Base-by-base conservation (phyloP, 2,113 vertebrate genomes). In the Dicaeum eximium region DNA sequence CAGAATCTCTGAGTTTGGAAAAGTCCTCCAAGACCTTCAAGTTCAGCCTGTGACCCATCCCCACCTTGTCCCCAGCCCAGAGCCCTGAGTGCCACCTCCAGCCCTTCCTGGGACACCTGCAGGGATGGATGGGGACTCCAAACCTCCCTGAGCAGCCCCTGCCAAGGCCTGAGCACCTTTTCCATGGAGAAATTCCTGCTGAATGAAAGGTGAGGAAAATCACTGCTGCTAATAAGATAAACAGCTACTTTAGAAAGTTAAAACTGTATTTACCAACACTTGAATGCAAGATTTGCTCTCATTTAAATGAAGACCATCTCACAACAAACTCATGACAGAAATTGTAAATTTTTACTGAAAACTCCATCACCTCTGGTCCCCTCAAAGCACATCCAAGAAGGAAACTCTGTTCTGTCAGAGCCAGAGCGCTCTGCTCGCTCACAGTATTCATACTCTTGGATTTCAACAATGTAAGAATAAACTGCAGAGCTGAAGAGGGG, bases 401-500 rank as follows among this genome's bases (percentile, higher is more conserved):
- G 64, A 67, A 95, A 33, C 16, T 7, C 6, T 8, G 25, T 77
- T 71, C 30, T 40, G 30, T 3, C 9, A 11, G 57, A 78, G 62
- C 7, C 47, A 10, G 33, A 21, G 2, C 9, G 61, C 81, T 62
- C 42, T 58, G 60, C 90, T 75, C 56, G 4, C 37, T 83, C 74
- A 71, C 90, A 35, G 90, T 93, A 92, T 88, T 92, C 88, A 83
- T 48, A 70, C 10, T 37, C 64, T 82, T 54, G 47, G 66, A 66
- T 83, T 86, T 74, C 92, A 86, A 71, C 88, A 70, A 80, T 9
- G 51, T 13, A 95, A 66, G 78, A 85, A 91, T 31, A 69, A 96
- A 92, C 82, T 62, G 90, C 90, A 88, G 92, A 96, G 82, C 86
- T 90, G 85, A 91, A 65, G 91, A 91, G 79, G 92, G 62, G 85